Percentiles rank a stretch among this genome's conserved stretches.
phyloP scores from a whole-genome alignment of 2,113 vertebrate species.

The Dendrocopos noguchii region DNA sequence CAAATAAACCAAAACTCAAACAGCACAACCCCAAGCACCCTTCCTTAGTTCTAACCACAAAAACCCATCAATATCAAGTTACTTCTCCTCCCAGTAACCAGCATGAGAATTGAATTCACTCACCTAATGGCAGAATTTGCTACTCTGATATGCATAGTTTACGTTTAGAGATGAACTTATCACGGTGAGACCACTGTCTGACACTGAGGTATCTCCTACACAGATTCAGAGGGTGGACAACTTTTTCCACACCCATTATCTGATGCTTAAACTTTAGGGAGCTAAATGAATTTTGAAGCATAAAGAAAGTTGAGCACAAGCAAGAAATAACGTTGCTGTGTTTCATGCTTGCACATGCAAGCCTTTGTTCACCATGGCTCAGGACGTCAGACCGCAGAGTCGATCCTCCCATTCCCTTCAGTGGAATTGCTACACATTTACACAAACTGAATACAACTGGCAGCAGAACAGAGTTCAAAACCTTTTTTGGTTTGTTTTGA shows the following conservation, averaged over 20 bases:
- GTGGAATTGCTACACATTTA: neutral
- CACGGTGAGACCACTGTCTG: fast-evolving
- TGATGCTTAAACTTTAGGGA: neutral
- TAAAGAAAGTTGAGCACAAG: too few relatives aligned
- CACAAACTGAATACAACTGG: fast-evolving
- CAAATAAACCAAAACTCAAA: neutral
- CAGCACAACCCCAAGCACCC: neutral
- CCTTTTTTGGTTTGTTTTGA: neutral
- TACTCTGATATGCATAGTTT: neutral
- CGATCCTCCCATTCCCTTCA: neutral
- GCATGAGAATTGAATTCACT: fast-evolving
- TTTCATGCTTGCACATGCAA: fast-evolving
- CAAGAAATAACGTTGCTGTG: neutral
- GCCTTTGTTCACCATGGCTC: neutral
- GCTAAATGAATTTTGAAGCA: neutral
- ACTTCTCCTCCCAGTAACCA: neutral
- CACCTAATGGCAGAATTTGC: neutral
- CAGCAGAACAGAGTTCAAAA: neutral
- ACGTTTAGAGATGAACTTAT: fast-evolving
- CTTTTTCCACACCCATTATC: neutral
- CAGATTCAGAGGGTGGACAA: fast-evolving
- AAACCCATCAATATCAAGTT: neutral
- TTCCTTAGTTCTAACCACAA: neutral
- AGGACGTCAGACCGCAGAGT: neutral
- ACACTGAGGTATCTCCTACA: neutral